Conservation (phyloP, 92 coral and sea anemone species). For the Siderastrea radians region DNA sequence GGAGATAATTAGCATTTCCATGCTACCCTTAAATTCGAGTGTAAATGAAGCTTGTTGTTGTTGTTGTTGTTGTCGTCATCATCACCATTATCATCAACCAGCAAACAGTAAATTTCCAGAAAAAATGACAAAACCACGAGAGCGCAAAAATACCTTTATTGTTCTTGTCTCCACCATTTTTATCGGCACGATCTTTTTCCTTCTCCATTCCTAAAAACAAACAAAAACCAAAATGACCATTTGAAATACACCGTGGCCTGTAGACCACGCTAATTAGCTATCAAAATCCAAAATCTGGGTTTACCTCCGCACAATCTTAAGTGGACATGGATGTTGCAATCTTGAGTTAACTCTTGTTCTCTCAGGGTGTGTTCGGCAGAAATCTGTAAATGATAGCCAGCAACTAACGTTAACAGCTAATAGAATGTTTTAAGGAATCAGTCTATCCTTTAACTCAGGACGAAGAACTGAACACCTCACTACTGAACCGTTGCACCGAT, state of each 20-base stretch:
- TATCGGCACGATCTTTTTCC: not conserved
- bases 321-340: constrained; percentile 66
- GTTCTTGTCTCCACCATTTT: not conserved
- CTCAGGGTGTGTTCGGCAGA: not conserved
- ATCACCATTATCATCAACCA: not conserved
- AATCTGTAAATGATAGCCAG: constrained; percentile 12
- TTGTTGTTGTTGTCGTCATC: not conserved
- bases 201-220: constrained; percentile 30
- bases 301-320: constrained; percentile 71
- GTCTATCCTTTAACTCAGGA: no score
- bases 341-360: constrained; percentile 71
- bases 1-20: no score
- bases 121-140: not conserved
- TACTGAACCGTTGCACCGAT: no score
- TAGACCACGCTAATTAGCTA: no score
- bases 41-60: no score
- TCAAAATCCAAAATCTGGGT: not conserved
- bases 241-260: no score
- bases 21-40: no score
- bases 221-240: no score
- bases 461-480: no score
- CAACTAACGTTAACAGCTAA: no score
- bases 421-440: no score
- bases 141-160: not conserved
- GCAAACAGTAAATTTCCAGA: not conserved